Percentiles rank a stretch among this genome's conserved stretches.
phyloP scores from a whole-genome alignment of 2,888 invertebrate genomes.

The Apamea sordens region DNA sequence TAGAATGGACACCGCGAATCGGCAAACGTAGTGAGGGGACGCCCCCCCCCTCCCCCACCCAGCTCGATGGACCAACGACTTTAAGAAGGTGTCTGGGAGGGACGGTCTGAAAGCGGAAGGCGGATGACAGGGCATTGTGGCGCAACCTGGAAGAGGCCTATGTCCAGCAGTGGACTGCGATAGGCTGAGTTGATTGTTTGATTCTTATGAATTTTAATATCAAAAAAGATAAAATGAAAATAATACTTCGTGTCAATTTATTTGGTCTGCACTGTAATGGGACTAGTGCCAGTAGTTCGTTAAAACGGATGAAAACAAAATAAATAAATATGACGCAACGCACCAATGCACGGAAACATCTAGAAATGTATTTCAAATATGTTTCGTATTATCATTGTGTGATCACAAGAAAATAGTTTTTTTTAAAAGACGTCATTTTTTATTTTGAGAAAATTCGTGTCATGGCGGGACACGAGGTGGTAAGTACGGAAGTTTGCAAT shows the following conservation, averaged over 20 bases:
- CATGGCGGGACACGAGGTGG: background rate
- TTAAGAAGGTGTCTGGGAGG: background rate
- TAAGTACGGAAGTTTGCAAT: background rate
- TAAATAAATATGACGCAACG: conserved; percentile 76
- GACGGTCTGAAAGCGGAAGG: too few species aligned
- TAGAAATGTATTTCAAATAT: conserved; percentile 65
- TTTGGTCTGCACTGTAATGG: conserved; percentile 67
- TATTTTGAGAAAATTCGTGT: conserved; percentile 19
- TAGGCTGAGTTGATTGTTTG: background rate
- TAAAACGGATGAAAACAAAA: conserved; percentile 71
- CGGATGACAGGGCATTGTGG: background rate
- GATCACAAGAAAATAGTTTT: conserved; percentile 9
- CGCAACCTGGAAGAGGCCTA: background rate
- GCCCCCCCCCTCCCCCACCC: background rate
- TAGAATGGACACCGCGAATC: background rate
- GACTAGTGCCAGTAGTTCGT: conserved; percentile 79
- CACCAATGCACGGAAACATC: conserved; percentile 67
- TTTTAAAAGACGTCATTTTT: conserved; percentile 27
- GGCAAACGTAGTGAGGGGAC: background rate
- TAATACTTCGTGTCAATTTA: conserved; percentile 43
- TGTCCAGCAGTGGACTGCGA: background rate
- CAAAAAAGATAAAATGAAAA: background rate
- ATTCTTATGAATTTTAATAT: background rate
- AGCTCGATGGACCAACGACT: too few species aligned
- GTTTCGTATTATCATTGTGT: conserved; percentile 14